Conservation (phyloP, 2,797 vertebrate species). For the Coregonus sp. region DNA sequence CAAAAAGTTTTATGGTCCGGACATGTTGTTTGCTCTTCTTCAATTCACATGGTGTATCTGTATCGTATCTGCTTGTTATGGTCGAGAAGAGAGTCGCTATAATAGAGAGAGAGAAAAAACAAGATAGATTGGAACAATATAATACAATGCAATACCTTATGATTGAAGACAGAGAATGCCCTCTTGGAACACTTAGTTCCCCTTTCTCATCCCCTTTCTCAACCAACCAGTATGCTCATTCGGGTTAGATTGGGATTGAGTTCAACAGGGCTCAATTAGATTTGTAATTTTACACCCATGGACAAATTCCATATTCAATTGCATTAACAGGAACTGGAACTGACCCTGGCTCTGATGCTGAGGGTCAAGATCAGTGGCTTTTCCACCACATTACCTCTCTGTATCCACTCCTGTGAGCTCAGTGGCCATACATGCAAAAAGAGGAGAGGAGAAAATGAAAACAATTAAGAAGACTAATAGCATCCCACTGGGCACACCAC, state of each 20-base stretch:
- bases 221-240: neutral
- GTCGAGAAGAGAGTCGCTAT: neutral
- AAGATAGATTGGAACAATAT: neutral
- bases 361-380: neutral
- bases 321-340: neutral
- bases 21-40: neutral
- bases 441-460: neutral
- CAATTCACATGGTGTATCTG: conserved; percentile 1
- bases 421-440: neutral
- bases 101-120: neutral
- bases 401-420: neutral
- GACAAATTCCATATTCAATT: neutral
- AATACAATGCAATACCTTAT: neutral
- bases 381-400: neutral
- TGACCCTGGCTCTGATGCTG: neutral
- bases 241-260: neutral
- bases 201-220: neutral
- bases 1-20: neutral
- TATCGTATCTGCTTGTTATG: neutral
- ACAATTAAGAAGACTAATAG: neutral
- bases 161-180: neutral
- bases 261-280: neutral
- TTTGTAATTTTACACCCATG: neutral
- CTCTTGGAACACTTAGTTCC: neutral
- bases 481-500: neutral